A percentile compares a stretch with the other conserved stretches of the same genome.
phyloP scores from a whole-genome alignment of 1,140 invertebrate species.

The Philopotamus ludificatus region DNA sequence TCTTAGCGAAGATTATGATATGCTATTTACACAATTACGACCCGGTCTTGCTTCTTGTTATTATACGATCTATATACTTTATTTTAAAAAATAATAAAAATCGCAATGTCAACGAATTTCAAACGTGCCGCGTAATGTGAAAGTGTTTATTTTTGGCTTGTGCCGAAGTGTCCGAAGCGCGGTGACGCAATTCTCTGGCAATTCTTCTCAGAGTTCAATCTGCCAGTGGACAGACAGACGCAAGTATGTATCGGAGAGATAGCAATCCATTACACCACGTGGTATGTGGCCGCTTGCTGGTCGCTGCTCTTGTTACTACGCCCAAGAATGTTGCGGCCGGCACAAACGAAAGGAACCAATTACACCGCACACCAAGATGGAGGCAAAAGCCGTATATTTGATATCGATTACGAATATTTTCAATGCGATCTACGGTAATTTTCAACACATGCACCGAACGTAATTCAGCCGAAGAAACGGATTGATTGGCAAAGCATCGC shows the following conservation, averaged over 20 bases:
- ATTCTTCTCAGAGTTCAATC: conserved; percentile 1
- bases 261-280: conserved; percentile 6
- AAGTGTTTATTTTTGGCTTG: neutral
- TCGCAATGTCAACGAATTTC: too few species aligned
- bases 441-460: too few species aligned
- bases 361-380: conserved; percentile 1
- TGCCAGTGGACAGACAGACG: neutral
- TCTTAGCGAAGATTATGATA: neutral
- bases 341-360: conserved; percentile 19
- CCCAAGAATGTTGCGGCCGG: conserved; percentile 34
- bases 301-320: conserved; percentile 28
- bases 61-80: too few species aligned
- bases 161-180: neutral
- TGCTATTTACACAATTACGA: neutral
- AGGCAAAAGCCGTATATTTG: conserved; percentile 8
- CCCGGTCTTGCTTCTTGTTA: neutral
- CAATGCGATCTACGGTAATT: too few species aligned
- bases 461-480: too few species aligned
- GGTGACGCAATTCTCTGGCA: conserved; percentile 11
- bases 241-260: neutral
- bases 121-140: neutral
- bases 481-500: too few species aligned
- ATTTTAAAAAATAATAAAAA: too few species aligned
- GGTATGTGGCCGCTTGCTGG: neutral
- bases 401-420: neutral